Evolutionary conservation across 2,888 invertebrate species (phyloP).

Genomic region (Amphipoea lucens): DNA sequence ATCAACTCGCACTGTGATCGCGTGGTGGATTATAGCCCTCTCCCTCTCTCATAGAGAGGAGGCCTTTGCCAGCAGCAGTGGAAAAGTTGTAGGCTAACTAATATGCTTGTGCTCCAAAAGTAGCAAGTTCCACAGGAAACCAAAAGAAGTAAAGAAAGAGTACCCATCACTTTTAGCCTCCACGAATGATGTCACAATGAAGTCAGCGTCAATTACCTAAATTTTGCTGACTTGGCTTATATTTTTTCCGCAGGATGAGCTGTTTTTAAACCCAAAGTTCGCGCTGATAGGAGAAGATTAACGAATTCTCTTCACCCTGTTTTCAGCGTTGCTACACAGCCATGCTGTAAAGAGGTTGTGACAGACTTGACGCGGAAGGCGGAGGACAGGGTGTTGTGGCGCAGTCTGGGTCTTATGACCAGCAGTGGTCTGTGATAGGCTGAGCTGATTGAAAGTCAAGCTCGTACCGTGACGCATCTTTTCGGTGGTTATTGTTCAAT

Average conservation of each 20-base stretch:
- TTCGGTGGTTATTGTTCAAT: neutral
- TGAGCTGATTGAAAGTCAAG: neutral
- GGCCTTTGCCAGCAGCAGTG: neutral
- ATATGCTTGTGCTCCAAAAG: neutral
- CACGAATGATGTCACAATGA: neutral
- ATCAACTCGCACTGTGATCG: neutral
- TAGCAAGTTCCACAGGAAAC: neutral
- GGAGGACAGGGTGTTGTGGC: too few species aligned
- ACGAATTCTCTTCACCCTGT: neutral
- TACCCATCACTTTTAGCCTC: neutral
- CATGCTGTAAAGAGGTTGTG: neutral
- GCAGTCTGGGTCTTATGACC: too few species aligned
- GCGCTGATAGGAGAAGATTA: neutral
- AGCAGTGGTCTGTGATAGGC: too few species aligned
- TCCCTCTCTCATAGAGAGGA: too few species aligned
- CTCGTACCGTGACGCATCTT: neutral
- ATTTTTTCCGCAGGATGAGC: neutral
- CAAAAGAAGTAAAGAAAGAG: too few species aligned
- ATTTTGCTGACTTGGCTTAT: neutral
- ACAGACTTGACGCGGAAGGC: too few species aligned
- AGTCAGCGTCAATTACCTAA: neutral
- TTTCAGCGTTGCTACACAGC: neutral
- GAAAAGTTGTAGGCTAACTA: neutral
- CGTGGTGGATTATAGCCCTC: neutral
- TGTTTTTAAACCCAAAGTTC: neutral